These are phyloP conservation scores for Haliclona indistincta DNA, from an alignment of 37 sponge, comb jelly and placozoan species.

Conservation along the genomic window DNA sequence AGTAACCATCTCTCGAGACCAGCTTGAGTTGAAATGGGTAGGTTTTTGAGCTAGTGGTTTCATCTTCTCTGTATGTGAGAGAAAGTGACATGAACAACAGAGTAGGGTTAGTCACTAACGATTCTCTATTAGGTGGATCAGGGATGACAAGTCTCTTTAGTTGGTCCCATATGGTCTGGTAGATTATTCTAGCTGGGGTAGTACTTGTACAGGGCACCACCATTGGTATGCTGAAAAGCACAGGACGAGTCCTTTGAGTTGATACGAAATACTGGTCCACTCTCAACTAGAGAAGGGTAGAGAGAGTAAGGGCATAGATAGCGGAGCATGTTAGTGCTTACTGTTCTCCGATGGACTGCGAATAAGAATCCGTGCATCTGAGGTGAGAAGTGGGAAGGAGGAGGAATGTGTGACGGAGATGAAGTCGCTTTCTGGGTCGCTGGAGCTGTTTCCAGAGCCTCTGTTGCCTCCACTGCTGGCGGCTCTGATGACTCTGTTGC, in stretches of 20 bases:
- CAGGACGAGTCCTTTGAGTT: conserved; percentile 60
- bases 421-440: no score
- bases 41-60: neutral
- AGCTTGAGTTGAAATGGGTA: conserved; percentile 84
- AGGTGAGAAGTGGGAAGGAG: neutral
- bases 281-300: conserved; percentile 28
- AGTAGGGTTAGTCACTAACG: conserved; percentile 3
- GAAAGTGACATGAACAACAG: neutral
- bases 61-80: neutral
- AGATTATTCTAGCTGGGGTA: conserved; percentile 53
- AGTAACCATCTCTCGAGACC: conserved; percentile 71
- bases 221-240: conserved; percentile 81
- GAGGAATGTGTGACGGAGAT: neutral
- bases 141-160: conserved; percentile 72
- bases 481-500: neutral
- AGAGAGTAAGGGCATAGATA: neutral
- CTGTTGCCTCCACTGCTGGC: neutral
- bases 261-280: conserved; percentile 75
- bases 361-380: conserved; percentile 42
- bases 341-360: conserved; percentile 39
- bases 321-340: conserved; percentile 7
- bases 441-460: conserved; percentile 15
- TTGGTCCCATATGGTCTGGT: conserved; percentile 71
- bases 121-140: conserved; percentile 25
- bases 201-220: conserved; percentile 62